Base-by-base conservation (phyloP, 2,888 invertebrate species). In the Teleogryllus oceanicus region DNA sequence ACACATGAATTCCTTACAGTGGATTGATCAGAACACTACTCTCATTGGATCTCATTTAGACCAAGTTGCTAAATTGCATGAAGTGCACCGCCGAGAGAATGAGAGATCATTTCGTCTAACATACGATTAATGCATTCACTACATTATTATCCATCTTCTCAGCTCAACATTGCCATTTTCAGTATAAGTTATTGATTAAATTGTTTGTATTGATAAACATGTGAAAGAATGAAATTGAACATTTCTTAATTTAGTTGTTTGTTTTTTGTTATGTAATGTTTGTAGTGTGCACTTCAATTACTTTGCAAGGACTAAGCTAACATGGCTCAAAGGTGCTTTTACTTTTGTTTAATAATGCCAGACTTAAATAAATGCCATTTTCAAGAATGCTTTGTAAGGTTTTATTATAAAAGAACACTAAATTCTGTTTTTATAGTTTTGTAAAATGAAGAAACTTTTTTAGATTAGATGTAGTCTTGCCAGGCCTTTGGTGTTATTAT, bases 1-100 rank as follows among this genome's bases (percentile, higher is more conserved):
- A 0, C 98, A 98, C 86, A 97, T 97, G 94, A 96, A 96, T 77
- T 96, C 97, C 0, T 89, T 98, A 85, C 96, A 97, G 84, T 98
- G 97, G 97, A 92, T 98, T 75, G 97, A 98, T 86, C 92, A 93
- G 83, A 94, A 94, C 80, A 93, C 96, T 8, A 91, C 92, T 0
- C 90, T 93, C 82, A 92, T 97, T 74, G 92, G 92, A 24, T 91
- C 92, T 49, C 94, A 94, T 84, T 89, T 96, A 78, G 96, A 96
- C 84, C 94, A 95, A 80, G 90, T 97, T 49, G 91, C 93, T 37
- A 93, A 94, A 82, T 92, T 95, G 84, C 94, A 94, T 85, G 94
- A 94, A 82, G 91, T 92, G 0, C 90, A 95, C 79, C 89, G 94
- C 80, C 89, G 93, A 82, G 95, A 95, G 83, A 93, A 93, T 83